Evolutionary conservation across 2,113 vertebrate species (phyloP).

Genomic region (Maylandia zebra): DNA sequence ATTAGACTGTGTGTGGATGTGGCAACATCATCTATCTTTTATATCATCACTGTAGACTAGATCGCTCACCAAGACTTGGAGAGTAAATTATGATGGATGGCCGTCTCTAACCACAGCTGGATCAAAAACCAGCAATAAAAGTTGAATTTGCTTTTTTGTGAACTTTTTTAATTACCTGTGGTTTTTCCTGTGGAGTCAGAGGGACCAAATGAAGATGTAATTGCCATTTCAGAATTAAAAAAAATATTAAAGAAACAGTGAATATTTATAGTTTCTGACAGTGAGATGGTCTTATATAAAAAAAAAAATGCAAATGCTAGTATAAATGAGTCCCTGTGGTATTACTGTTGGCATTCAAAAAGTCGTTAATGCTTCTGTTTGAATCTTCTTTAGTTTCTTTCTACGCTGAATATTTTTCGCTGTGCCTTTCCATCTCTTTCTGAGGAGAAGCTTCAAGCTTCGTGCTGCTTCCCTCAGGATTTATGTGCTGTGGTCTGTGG

Average conservation of each 20-base stretch:
- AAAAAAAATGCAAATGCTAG: neutral
- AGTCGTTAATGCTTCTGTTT: neutral
- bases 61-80: neutral
- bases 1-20: neutral
- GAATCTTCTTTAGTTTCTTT: neutral
- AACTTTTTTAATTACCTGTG: neutral
- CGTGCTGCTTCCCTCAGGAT: neutral
- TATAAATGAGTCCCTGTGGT: neutral
- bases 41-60: neutral
- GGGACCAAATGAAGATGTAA: neutral
- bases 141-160: neutral
- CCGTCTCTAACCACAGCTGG: neutral
- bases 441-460: neutral
- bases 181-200: neutral
- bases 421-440: neutral
- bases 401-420: neutral
- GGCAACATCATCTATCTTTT: neutral
- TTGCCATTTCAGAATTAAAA: neutral
- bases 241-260: neutral
- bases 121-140: neutral
- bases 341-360: neutral
- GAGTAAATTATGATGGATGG: neutral
- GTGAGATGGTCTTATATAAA: neutral
- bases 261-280: neutral
- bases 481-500: constrained; percentile 28